Evolutionary conservation across 2,888 invertebrate species (phyloP).

Genomic region (Pantelozetes paolii): DNA sequence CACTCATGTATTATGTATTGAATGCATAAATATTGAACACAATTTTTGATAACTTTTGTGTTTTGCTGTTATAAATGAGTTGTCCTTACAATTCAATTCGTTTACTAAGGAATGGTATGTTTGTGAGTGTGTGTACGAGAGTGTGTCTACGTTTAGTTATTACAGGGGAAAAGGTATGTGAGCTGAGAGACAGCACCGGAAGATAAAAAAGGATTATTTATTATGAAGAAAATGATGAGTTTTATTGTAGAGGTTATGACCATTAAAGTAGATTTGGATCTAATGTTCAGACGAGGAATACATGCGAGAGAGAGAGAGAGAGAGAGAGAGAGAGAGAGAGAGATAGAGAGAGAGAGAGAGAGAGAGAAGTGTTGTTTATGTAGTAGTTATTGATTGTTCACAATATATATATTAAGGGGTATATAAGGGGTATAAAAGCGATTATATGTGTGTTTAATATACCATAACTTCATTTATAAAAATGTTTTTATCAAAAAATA

Average conservation of each 20-base stretch:
- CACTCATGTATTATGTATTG: no score
- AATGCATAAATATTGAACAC: no score
- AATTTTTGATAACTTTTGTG: no score
- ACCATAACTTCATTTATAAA: slow-evolving; percentile 27
- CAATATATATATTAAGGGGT: neutral
- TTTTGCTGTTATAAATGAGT: no score
- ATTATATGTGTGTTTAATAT: slow-evolving; percentile 22
- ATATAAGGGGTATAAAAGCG: neutral
- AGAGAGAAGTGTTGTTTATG: neutral
- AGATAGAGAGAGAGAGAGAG: no score
- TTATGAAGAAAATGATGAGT: slow-evolving; percentile 19
- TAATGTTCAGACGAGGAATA: neutral
- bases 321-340: neutral
- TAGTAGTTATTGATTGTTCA: neutral
- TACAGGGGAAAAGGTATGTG: neutral
- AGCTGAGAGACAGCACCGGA: slow-evolving; percentile 8
- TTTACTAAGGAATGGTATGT: no score
- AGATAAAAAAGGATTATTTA: slow-evolving; percentile 13
- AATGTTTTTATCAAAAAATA: slow-evolving; percentile 9
- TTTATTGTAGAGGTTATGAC: slow-evolving; percentile 15
- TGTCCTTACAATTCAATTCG: no score
- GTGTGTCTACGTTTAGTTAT: neutral
- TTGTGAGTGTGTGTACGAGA: neutral
- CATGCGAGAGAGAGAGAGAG: no score
- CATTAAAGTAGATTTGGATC: slow-evolving; percentile 24